These are phyloP conservation scores for Hormaphis cornu DNA, from an alignment of 1,140 invertebrate genomes.

Conservation along the genomic window DNA sequence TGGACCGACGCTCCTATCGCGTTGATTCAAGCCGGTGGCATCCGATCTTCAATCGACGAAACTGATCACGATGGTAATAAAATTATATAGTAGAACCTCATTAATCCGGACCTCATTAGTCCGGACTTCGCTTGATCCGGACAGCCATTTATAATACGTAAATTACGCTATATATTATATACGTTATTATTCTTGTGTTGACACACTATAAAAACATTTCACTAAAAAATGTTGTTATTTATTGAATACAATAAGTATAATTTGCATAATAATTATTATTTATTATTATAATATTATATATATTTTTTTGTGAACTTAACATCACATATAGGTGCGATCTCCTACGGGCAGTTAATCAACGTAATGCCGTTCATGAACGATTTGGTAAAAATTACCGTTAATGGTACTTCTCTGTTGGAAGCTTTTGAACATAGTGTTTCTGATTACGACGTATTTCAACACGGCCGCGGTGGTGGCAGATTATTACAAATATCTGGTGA, in stretches of 20 bases:
- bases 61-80: constrained; percentile 1
- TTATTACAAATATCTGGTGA: constrained; percentile 31
- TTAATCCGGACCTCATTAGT: no score
- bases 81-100: background rate
- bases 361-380: constrained; percentile 52
- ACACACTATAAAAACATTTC: no score
- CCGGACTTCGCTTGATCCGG: no score
- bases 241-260: no score
- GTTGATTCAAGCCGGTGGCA: background rate
- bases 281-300: background rate
- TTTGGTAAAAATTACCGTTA: constrained; percentile 45
- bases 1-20: constrained; percentile 29
- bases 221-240: no score
- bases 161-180: background rate
- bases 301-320: constrained; percentile 30
- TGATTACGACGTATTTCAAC: no score
- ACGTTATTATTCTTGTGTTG: background rate
- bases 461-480: background rate
- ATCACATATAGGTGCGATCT: constrained; percentile 50
- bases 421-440: constrained; percentile 33
- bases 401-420: constrained; percentile 40
- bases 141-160: no score
- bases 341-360: constrained; percentile 47
- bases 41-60: constrained; percentile 7
- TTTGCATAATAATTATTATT: no score